Evolutionary conservation across 2,797 vertebrate species (phyloP), one percentile per base, ranked within the genome.

Genomic region (Lacerta agilis): DNA sequence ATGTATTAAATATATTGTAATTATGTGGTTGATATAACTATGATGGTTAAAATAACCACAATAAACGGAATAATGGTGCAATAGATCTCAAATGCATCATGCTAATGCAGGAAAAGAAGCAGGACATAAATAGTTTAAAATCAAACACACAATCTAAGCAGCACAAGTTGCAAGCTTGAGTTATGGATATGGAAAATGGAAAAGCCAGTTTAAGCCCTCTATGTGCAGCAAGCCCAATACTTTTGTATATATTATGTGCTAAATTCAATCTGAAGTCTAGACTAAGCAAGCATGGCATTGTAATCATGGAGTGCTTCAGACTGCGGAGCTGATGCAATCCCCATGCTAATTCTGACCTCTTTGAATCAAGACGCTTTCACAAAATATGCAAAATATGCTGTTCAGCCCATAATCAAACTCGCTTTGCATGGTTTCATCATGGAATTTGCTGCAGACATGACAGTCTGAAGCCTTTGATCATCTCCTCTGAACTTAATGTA

Each of bases 301-400:
- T 36, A 58, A 71, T 80, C 25, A 86, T n/a, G 20, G 36, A 71
- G 38, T 38, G 69, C 55, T 38, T 69, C 33, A 55, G 33, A 43
- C 36, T 76, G 23, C 43, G 15, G 36, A 79, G 45, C 43, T 58
- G 55, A 29, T 71, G 45, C 38, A 61, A 49, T 43, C 25, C 58
- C 55, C 58, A 73, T 82, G 79, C 49, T 75, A 75, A 82, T 33
- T 64, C 64, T 87, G 79, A 82, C 29, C 38, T 79, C 76, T 55
- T 86, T 61, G 27, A 87, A 81, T 82, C 58, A 43, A 61, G 55
- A 43, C 10, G 11, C 81, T 81, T 64, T 73, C 36, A 33, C 36
- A 73, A 55, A 55, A 82, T 77, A 77, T 76, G 80, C 72, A 77
- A 58, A 78, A 49, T 73, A 20, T 81, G 18, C 7, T 27, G 3